Percentiles rank a stretch among this genome's conserved stretches.
Evolutionary conservation across 2,888 invertebrate species (phyloP).

Genomic region (Myopa tessellatipennis): DNA sequence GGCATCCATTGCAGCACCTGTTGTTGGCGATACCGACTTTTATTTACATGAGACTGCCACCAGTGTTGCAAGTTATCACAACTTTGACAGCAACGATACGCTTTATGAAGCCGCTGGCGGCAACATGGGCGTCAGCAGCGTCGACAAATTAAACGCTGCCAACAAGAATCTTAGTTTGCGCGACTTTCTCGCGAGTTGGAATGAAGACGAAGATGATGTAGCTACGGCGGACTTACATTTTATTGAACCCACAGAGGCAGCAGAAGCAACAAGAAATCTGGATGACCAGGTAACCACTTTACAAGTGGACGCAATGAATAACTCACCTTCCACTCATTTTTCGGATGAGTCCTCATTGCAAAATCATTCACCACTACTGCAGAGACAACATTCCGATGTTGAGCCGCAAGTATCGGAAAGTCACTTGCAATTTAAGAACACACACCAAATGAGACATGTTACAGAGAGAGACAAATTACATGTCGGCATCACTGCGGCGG

Average conservation of each 20-base stretch:
- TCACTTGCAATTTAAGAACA: constrained; percentile 49
- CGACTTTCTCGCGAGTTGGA: constrained; percentile 67
- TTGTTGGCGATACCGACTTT: constrained; percentile 2
- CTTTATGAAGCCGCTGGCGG: constrained; percentile 16
- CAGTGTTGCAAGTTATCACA: constrained; percentile 35
- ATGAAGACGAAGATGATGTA: constrained; percentile 66
- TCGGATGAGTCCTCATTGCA: too few relatives aligned
- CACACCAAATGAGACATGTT: neutral
- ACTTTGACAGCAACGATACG: constrained; percentile 10
- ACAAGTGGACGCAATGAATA: neutral
- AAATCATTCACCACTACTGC: neutral
- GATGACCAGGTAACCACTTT: neutral
- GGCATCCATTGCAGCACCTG: neutral
- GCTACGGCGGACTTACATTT: constrained; percentile 39
- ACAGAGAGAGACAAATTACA: constrained; percentile 51
- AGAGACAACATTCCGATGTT: constrained; percentile 22
- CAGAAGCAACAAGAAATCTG: neutral
- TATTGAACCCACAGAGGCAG: constrained; percentile 8
- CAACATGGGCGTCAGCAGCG: neutral
- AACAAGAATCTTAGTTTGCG: constrained; percentile 63
- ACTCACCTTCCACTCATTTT: neutral
- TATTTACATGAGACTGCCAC: constrained; percentile 21
- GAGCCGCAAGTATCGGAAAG: constrained; percentile 32
- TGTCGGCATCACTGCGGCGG: constrained; percentile 52
- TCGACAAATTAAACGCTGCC: constrained; percentile 27